A percentile compares a stretch with the other conserved stretches of the same genome.
Conservation (phyloP, 2,888 invertebrate species). For the Anarsia innoxiella region DNA sequence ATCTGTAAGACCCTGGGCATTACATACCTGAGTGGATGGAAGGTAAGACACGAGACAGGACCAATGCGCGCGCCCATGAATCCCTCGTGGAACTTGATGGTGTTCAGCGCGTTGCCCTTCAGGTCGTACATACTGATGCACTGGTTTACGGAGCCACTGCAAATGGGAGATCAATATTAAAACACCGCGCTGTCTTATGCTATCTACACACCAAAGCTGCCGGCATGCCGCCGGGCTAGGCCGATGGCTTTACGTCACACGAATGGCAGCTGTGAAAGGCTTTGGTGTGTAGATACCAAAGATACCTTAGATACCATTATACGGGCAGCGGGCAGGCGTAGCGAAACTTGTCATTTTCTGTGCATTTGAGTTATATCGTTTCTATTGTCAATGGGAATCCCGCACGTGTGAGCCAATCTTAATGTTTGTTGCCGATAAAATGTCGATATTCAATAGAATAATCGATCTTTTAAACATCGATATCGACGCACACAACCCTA, state of each 20-base stretch:
- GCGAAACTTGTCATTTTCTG: background rate
- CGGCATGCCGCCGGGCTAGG: background rate
- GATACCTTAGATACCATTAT: too few relatives aligned
- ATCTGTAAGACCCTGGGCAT: background rate
- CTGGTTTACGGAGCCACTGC: constrained; percentile 84
- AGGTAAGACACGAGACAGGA: constrained; percentile 90
- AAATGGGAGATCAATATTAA: too few relatives aligned
- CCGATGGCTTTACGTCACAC: too few relatives aligned
- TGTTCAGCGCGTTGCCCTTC: constrained; percentile 82
- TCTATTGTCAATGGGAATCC: background rate
- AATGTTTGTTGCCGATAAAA: too few relatives aligned
- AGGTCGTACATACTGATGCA: constrained; percentile 86
- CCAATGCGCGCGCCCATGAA: constrained; percentile 89
- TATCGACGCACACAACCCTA: background rate
- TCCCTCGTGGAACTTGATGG: constrained; percentile 92
- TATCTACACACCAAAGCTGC: too few relatives aligned
- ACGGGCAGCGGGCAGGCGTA: too few relatives aligned
- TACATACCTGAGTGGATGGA: constrained; percentile 84
- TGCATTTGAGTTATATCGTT: background rate
- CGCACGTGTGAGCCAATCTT: too few relatives aligned
- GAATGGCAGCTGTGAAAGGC: too few relatives aligned
- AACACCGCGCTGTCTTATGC: background rate
- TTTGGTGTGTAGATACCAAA: too few relatives aligned
- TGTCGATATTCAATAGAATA: background rate
- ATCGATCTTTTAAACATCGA: background rate